Conservation (phyloP, 2,797 vertebrate genomes). For the Acestrorhynchus altus region DNA sequence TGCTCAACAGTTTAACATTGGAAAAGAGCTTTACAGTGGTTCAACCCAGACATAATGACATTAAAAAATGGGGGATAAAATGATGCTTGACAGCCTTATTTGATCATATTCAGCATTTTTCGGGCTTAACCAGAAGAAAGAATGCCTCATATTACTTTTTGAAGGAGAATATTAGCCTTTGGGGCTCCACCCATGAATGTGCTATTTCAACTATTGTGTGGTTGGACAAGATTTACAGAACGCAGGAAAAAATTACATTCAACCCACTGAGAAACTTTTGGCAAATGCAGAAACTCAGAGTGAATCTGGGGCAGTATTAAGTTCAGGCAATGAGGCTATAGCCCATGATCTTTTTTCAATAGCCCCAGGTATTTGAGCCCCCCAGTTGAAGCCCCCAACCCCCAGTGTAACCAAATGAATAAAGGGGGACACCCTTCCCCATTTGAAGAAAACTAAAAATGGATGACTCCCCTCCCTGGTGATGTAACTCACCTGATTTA, state of each 20-base stretch:
- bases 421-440: no score
- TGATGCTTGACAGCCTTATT: background rate
- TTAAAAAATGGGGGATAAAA: conserved; percentile 13
- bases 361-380: no score
- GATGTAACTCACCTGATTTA: no score
- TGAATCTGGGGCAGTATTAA: no score
- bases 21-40: conserved; percentile 21
- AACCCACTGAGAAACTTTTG: background rate
- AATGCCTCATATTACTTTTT: background rate
- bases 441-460: no score
- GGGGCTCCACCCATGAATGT: background rate
- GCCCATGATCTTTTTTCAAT: no score
- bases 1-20: conserved; percentile 22
- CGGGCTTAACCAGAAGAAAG: background rate
- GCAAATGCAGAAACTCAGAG: no score
- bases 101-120: background rate
- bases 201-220: background rate
- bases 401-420: no score
- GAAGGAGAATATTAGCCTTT: background rate
- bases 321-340: no score
- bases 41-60: conserved; percentile 4
- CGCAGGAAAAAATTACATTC: background rate
- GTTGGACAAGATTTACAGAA: background rate
- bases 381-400: no score
- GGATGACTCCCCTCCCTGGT: no score